Conservation (phyloP, 2,888 invertebrate genomes). For the Drosophila birchii region DNA sequence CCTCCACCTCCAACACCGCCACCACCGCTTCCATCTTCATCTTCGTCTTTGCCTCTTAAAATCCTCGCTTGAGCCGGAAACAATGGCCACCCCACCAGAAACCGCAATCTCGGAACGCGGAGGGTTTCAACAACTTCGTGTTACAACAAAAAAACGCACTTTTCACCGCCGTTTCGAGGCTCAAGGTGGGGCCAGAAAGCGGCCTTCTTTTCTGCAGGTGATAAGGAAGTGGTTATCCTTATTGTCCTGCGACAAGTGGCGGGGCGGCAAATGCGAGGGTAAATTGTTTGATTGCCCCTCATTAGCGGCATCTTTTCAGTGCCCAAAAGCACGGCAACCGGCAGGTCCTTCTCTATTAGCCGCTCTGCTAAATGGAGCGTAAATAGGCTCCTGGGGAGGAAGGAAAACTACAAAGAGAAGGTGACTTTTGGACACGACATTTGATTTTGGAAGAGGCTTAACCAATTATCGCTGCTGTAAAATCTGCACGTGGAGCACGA, state of each 20-base stretch:
- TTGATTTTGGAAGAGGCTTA: slow-evolving; percentile 4
- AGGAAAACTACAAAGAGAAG: background rate
- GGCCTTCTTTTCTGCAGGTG: slow-evolving; percentile 30
- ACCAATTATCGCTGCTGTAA: slow-evolving; percentile 31
- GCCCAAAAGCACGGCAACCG: background rate
- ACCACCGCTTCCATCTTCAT: background rate
- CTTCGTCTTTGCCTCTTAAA: slow-evolving; percentile 42
- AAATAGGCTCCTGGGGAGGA: slow-evolving; percentile 6
- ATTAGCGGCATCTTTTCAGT: slow-evolving; percentile 41
- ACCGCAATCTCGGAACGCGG: slow-evolving; percentile 26
- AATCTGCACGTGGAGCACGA: slow-evolving; percentile 9
- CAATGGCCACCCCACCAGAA: slow-evolving; percentile 20
- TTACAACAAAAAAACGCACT: slow-evolving; percentile 32
- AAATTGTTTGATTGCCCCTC: slow-evolving; percentile 56
- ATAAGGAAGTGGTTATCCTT: slow-evolving; percentile 52
- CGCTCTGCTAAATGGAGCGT: slow-evolving; percentile 26
- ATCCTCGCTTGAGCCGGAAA: slow-evolving; percentile 58
- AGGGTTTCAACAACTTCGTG: slow-evolving; percentile 19
- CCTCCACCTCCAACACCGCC: background rate
- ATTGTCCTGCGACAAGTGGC: slow-evolving; percentile 43
- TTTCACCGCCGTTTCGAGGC: slow-evolving; percentile 28
- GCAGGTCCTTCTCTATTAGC: slow-evolving; percentile 29
- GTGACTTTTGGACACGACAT: background rate
- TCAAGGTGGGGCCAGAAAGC: slow-evolving; percentile 15
- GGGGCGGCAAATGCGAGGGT: slow-evolving; percentile 2